Evolutionary conservation across 2,113 vertebrate species (phyloP), one percentile per base, ranked within the genome.

Genomic region (Campylomormyrus numenius): DNA sequence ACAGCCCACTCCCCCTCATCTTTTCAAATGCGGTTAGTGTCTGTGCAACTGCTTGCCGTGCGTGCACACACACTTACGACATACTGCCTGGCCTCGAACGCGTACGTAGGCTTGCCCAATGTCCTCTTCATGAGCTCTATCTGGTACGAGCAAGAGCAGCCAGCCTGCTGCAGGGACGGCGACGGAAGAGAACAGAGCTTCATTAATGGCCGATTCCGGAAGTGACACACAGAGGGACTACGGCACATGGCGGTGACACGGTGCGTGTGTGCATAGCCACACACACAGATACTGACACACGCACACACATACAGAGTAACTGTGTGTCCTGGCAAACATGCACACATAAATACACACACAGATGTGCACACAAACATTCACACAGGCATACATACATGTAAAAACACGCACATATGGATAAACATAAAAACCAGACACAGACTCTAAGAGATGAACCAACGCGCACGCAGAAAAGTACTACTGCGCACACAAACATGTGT

Each of bases 101-200:
- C 98, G 96, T 96, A 98, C 88, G 98, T 99, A 94, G 97, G 97
- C 92, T 94, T 97, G 94, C 98, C 98, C 96, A 98, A 95, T 89
- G 97, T 98, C 97, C 97, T 98, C 98, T 99, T 99, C 98, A 98
- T 97, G 93, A 98, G 96, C 94, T 99, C 98, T 98, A 97, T 98
- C 97, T 98, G 96, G 97, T 95, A 97, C 96, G 95, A 96, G 94
- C 97, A 95, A 95, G 98, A 97, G 93, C 96, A 97, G 92, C 97
- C 96, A 89, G 95, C 94, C 97, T 98, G 98, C 95, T 96, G 96
- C 95, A 50, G 53, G 84, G 15, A n/a, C 52, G 92, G 90, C 94
- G 94, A 94, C 94, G 93, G 95, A 95, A 97, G 95, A 97, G 95
- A 97, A 96, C 91, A 97, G 88, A 95, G 92, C 95, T 93, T 91